Conservation (phyloP, 2,113 vertebrate species). For the Labeo rohita region DNA sequence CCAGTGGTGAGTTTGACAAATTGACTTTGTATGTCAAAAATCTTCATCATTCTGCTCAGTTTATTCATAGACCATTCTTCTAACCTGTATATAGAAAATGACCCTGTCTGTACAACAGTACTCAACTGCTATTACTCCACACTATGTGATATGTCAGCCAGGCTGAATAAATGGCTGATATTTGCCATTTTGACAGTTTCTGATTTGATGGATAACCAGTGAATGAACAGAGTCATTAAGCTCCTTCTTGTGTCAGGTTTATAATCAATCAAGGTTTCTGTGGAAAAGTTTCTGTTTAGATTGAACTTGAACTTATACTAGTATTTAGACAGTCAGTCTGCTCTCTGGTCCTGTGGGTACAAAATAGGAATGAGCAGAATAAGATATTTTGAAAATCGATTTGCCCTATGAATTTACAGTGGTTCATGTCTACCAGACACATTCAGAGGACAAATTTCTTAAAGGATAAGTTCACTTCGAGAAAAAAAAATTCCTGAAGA, state of each 20-base stretch:
- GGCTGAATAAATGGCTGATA: neutral
- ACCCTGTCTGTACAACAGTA: neutral
- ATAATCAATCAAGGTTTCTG: neutral
- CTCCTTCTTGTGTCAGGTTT: neutral
- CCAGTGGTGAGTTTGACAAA: conserved; percentile 71
- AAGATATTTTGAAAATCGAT: neutral
- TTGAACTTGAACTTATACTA: too few relatives aligned
- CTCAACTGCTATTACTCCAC: neutral
- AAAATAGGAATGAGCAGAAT: neutral
- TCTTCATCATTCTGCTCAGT: neutral
- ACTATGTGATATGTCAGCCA: neutral
- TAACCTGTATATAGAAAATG: neutral
- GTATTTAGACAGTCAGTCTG: neutral
- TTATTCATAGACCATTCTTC: neutral
- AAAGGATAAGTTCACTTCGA: too few relatives aligned
- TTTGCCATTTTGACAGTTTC: neutral
- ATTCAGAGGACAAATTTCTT: neutral
- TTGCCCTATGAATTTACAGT: neutral
- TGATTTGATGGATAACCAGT: neutral
- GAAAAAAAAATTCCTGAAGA: too few relatives aligned
- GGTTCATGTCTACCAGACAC: neutral
- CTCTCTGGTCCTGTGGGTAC: neutral
- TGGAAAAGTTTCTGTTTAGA: neutral
- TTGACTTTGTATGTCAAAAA: neutral
- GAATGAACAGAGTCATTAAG: neutral